A percentile compares a stretch with the other conserved stretches of the same genome.
phyloP scores from a whole-genome alignment of 2,888 invertebrate genomes.

The Luperina nickerlii region DNA sequence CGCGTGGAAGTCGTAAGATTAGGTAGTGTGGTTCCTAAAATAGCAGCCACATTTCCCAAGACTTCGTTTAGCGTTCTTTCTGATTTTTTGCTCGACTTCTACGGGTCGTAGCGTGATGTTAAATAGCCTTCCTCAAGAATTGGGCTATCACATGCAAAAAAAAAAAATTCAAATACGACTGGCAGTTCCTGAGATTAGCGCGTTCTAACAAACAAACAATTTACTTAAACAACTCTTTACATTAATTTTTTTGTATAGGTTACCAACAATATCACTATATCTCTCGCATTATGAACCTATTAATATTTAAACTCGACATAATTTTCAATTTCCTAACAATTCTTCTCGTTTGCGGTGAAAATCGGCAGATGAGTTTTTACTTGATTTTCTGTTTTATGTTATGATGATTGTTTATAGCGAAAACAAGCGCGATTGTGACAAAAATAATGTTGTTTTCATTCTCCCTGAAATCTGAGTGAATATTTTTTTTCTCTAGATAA shows the following conservation, averaged over 20 bases:
- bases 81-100: neutral
- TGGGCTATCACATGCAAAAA: neutral
- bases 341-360: constrained; percentile 59
- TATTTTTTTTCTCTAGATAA: constrained; percentile 21
- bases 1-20: neutral
- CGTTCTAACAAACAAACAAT: neutral
- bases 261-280: constrained; percentile 48
- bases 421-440: constrained; percentile 37
- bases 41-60: neutral
- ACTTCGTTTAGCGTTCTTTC: neutral
- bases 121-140: neutral
- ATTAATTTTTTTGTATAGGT: neutral
- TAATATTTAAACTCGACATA: constrained; percentile 54
- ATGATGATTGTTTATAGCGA: constrained; percentile 47
- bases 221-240: neutral
- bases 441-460: constrained; percentile 45
- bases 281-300: constrained; percentile 57
- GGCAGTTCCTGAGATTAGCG: neutral
- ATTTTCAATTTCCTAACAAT: constrained; percentile 25
- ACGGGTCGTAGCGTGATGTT: neutral
- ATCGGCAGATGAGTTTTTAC: constrained; percentile 65
- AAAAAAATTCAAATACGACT: neutral
- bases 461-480: constrained; percentile 15
- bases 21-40: neutral
- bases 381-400: constrained; percentile 51